A percentile compares a stretch with the other conserved stretches of the same genome.
These are phyloP conservation scores for Tychaedon coryphoeus DNA, from an alignment of 2,113 vertebrate genomes.

Conservation along the genomic window DNA sequence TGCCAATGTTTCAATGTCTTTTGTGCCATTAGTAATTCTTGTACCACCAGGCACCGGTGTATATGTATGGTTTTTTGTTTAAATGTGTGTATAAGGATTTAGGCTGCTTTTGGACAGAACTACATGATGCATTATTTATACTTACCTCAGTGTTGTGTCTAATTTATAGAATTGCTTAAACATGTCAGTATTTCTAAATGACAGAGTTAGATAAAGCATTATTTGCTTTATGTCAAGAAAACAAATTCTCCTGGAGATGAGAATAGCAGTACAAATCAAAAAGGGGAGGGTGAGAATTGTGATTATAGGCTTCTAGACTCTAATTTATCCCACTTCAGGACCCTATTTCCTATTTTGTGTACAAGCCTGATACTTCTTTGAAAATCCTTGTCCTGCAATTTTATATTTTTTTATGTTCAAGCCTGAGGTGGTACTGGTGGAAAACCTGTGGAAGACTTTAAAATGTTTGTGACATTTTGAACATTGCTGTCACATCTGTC, in stretches of 20 bases:
- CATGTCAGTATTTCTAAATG: not conserved
- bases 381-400: not conserved
- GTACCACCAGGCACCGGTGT: not conserved
- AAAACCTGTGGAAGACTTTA: not conserved
- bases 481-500: not conserved
- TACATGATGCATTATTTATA: not conserved
- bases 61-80: not conserved
- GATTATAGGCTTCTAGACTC: not conserved
- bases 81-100: not conserved
- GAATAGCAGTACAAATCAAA: not conserved
- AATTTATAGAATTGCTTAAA: not conserved
- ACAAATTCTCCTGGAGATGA: not conserved
- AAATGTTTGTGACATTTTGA: constrained; percentile 8
- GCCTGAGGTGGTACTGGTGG: not conserved
- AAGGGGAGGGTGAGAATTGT: not conserved
- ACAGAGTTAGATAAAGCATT: not conserved
- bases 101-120: not conserved
- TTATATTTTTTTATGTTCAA: not conserved
- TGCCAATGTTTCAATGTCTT: not conserved
- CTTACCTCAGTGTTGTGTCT: not conserved
- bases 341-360: not conserved
- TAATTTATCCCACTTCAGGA: not conserved
- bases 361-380: not conserved
- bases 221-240: not conserved
- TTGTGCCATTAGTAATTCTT: not conserved